These are phyloP conservation scores for Orthosia incerta DNA, from an alignment of 2,888 invertebrate genomes.

Conservation along the genomic window DNA sequence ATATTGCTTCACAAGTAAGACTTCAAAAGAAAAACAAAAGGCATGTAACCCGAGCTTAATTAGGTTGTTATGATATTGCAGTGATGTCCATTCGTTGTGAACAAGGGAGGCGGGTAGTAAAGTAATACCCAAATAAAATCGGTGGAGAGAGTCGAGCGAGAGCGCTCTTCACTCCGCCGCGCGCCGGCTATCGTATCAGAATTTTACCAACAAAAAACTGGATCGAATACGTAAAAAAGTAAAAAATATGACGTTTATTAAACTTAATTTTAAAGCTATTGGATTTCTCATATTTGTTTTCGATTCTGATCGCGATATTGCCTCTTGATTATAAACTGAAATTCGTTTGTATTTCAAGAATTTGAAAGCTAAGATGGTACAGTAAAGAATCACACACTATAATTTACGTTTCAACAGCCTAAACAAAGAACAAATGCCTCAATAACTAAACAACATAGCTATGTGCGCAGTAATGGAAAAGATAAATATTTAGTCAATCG, in stretches of 20 bases:
- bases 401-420: not conserved
- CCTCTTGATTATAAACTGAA: not conserved
- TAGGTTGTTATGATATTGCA: not conserved
- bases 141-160: not conserved
- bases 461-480: constrained; percentile 30
- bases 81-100: constrained; percentile 6
- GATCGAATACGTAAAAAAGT: not conserved
- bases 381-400: not conserved
- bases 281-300: not conserved
- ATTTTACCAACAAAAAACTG: not conserved
- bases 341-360: not conserved
- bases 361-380: not conserved
- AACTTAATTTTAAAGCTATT: not conserved
- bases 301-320: not conserved
- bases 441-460: constrained; percentile 19
- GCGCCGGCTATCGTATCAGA: not conserved
- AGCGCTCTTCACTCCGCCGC: not conserved
- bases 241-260: not conserved
- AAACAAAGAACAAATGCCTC: constrained; percentile 6
- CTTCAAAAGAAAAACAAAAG: not conserved
- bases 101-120: not conserved
- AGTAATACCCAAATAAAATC: not conserved
- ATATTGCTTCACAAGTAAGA: not conserved
- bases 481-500: constrained; percentile 57
- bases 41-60: constrained; percentile 7